phyloP scores from a whole-genome alignment of 35 echinoderm and acorn worm species.

The Amphiura filiformis region DNA sequence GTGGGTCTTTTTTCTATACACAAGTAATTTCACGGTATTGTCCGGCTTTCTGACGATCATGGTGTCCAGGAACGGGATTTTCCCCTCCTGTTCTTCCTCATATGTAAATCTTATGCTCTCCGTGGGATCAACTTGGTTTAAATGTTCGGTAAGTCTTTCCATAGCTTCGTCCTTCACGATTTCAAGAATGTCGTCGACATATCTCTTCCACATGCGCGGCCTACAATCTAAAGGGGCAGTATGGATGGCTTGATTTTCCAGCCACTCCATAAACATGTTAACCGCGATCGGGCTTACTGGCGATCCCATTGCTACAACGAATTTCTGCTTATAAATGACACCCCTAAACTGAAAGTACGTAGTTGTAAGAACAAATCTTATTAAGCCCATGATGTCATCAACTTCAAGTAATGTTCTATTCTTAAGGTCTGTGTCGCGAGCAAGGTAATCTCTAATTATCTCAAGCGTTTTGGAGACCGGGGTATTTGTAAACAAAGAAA shows the following conservation, averaged over 20 bases:
- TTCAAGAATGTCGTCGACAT: constrained; percentile 21
- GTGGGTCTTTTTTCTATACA: neutral
- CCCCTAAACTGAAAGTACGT: neutral
- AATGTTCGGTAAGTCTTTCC: neutral
- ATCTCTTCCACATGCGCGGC: constrained; percentile 38
- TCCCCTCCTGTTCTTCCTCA: neutral
- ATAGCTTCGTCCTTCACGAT: neutral
- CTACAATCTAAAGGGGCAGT: neutral
- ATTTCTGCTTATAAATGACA: neutral
- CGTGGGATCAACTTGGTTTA: neutral
- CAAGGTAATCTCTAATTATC: neutral
- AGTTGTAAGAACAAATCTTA: neutral
- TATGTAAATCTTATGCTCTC: neutral
- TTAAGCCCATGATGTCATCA: neutral
- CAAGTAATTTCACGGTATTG: neutral
- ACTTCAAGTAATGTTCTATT: neutral
- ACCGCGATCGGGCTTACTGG: constrained; percentile 24
- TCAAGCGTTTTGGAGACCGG: neutral
- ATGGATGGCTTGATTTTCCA: constrained; percentile 5
- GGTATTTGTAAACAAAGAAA: constrained; percentile 26
- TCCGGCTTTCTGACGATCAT: neutral
- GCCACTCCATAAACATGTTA: constrained; percentile 21
- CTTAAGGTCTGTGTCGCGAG: neutral
- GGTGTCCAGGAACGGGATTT: neutral
- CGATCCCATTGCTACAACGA: constrained; percentile 7